Conservation (phyloP, 1,140 invertebrate genomes). For the Ostrea edulis region DNA sequence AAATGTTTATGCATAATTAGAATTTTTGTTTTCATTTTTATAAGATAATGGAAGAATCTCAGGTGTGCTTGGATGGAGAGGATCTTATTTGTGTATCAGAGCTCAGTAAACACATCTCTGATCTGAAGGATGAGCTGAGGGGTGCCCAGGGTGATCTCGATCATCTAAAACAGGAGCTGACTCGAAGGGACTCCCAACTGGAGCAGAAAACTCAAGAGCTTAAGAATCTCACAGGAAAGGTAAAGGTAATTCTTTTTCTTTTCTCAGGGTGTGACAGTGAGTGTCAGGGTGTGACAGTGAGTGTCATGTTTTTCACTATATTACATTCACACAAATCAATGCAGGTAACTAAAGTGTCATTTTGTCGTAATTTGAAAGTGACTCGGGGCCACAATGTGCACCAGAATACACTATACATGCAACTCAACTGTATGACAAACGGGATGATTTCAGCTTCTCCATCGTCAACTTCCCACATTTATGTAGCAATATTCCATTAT, state of each 20-base stretch:
- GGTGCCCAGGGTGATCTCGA: slow-evolving; percentile 75
- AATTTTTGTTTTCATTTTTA: neutral
- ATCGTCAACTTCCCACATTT: too few species aligned
- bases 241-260: slow-evolving; percentile 76
- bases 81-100: slow-evolving; percentile 38
- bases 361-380: too few species aligned
- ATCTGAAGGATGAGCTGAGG: slow-evolving; percentile 80
- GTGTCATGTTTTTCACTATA: too few species aligned
- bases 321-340: too few species aligned
- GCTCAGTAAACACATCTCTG: slow-evolving; percentile 57
- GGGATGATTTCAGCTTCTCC: too few species aligned
- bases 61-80: slow-evolving; percentile 49
- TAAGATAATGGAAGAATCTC: slow-evolving; percentile 45
- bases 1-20: neutral
- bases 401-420: too few species aligned
- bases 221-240: slow-evolving; percentile 89
- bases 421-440: too few species aligned
- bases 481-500: too few species aligned
- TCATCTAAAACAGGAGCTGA: slow-evolving; percentile 81
- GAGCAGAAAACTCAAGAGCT: slow-evolving; percentile 89
- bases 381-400: too few species aligned
- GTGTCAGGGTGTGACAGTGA: too few species aligned
- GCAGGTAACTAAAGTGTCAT: too few species aligned
- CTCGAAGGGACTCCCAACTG: slow-evolving; percentile 88
- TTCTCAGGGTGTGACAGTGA: too few species aligned